Percentiles rank a stretch among this genome's conserved stretches.
Conservation (phyloP, 2,888 invertebrate species). For the Frankliniella intonsa region DNA sequence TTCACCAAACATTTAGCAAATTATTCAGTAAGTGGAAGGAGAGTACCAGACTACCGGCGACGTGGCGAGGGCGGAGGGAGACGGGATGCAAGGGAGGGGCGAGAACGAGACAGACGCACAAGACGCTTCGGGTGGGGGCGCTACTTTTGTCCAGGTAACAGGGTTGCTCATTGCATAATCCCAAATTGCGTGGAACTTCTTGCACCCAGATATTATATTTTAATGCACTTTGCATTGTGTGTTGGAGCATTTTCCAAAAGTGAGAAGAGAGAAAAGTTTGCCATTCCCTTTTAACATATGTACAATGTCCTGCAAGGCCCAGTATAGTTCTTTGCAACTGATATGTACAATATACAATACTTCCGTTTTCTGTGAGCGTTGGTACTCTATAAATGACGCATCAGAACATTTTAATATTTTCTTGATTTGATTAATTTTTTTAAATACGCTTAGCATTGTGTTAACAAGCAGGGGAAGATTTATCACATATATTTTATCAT, state of each 20-base stretch:
- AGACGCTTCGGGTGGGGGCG: slow-evolving; percentile 24
- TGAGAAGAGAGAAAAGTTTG: no score
- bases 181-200: neutral
- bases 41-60: neutral
- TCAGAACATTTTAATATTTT: no score
- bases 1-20: neutral
- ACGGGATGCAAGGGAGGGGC: slow-evolving; percentile 10
- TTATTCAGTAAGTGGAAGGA: neutral
- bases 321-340: neutral
- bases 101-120: neutral
- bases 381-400: no score
- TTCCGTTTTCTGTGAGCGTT: no score
- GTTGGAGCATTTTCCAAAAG: no score
- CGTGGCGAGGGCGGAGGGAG: neutral
- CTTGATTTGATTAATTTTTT: no score
- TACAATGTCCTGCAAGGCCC: neutral
- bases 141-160: slow-evolving; percentile 1
- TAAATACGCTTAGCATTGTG: no score
- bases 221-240: neutral
- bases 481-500: no score
- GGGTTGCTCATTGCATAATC: neutral
- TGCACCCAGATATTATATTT: neutral
- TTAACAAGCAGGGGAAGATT: no score
- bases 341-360: no score
- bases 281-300: neutral